Conservation (phyloP, 1,140 invertebrate species). For the Eciton burchellii region DNA sequence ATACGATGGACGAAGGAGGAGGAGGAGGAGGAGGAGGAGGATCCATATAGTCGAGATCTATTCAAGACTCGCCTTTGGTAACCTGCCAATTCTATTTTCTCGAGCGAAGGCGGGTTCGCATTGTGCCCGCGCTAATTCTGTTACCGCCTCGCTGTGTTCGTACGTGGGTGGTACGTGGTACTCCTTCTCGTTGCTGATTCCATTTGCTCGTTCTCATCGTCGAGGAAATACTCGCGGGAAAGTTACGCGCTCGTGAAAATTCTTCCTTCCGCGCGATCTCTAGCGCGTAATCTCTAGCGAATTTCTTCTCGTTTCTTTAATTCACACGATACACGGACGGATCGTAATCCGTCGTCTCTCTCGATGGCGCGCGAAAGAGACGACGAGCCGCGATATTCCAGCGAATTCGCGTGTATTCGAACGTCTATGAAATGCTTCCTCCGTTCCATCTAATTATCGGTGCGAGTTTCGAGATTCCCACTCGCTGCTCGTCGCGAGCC, state of each 20-base stretch:
- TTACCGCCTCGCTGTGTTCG: conserved; percentile 67
- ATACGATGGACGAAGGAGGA: conserved; percentile 8
- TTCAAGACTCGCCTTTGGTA: conserved; percentile 81
- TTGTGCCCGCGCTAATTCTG: conserved; percentile 83
- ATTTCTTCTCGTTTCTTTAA: no score
- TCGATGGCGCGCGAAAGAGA: no score
- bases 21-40: conserved; percentile 55
- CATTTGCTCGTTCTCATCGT: conserved; percentile 12
- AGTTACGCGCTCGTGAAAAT: conserved; percentile 10
- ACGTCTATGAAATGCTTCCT: no score
- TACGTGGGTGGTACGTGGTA: conserved; percentile 49
- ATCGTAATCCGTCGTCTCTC: no score
- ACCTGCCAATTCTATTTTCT: conserved; percentile 84
- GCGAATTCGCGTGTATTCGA: no score
- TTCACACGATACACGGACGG: no score
- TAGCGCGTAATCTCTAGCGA: no score
- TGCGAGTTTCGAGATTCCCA: background rate
- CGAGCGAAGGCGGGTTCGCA: conserved; percentile 82
- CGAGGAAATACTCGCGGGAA: conserved; percentile 33
- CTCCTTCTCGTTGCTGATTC: background rate
- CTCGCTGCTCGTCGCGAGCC: no score
- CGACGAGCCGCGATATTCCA: no score
- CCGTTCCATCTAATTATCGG: no score
- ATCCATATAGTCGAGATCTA: conserved; percentile 83
- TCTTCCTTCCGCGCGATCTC: no score